phyloP scores from a whole-genome alignment of 1,140 invertebrate genomes.

The Drosophila virilis region DNA sequence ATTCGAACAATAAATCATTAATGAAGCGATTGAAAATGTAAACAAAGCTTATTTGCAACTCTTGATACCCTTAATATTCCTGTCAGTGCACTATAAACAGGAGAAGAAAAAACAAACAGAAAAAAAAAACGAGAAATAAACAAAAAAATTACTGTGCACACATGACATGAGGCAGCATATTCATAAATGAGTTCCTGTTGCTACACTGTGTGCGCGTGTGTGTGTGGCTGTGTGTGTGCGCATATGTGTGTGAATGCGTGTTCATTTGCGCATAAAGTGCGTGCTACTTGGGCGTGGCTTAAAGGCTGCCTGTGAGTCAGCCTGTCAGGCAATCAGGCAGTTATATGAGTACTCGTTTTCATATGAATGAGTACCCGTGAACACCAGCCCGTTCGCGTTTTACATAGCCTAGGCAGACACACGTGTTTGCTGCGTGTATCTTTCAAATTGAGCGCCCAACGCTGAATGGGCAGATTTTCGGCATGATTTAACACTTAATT shows the following conservation, averaged over 20 bases:
- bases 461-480: conserved; percentile 72
- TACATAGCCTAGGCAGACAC: neutral
- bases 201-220: conserved; percentile 1
- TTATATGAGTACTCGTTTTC: conserved; percentile 32
- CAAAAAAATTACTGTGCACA: conserved; percentile 22
- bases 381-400: conserved; percentile 13
- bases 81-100: conserved; percentile 5
- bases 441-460: conserved; percentile 34
- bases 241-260: conserved; percentile 42
- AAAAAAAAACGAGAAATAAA: neutral
- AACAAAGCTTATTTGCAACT: neutral
- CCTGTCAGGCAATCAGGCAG: conserved; percentile 34
- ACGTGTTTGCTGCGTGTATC: conserved; percentile 4
- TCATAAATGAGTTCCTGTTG: conserved; percentile 47
- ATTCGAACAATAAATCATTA: too few species aligned
- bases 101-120: conserved; percentile 8
- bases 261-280: conserved; percentile 52
- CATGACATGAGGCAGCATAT: conserved; percentile 51
- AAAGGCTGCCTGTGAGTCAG: conserved; percentile 26
- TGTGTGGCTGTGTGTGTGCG: conserved; percentile 3
- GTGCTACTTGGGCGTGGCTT: conserved; percentile 50
- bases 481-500: conserved; percentile 82
- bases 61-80: conserved; percentile 17
- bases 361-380: conserved; percentile 38
- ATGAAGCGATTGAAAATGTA: neutral